These are phyloP conservation scores for Drosophila cyrtoloma DNA, from an alignment of 2,888 invertebrate species.

Conservation along the genomic window DNA sequence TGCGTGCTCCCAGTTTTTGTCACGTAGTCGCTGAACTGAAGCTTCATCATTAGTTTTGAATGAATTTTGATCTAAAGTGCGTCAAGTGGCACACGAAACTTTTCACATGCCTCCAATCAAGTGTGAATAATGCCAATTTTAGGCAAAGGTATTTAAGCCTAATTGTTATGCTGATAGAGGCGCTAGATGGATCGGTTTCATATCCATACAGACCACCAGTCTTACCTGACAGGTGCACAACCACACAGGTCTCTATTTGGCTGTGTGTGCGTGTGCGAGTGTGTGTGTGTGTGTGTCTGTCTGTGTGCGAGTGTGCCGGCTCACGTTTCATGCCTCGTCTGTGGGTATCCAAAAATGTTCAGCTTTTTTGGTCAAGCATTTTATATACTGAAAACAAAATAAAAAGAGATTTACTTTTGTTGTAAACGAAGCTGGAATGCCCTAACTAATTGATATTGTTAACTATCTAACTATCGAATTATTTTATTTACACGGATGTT, in stretches of 20 bases:
- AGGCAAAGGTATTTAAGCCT: constrained; percentile 66
- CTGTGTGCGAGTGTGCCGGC: constrained; percentile 54
- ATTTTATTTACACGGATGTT: not conserved
- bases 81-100: constrained; percentile 26
- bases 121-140: constrained; percentile 80
- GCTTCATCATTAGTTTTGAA: constrained; percentile 53
- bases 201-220: constrained; percentile 45
- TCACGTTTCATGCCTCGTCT: constrained; percentile 72
- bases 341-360: constrained; percentile 49
- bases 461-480: not conserved
- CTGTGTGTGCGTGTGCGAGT: not conserved
- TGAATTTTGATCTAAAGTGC: constrained; percentile 57
- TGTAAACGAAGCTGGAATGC: constrained; percentile 20
- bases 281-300: not conserved
- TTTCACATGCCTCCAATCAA: constrained; percentile 76
- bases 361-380: constrained; percentile 64
- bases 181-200: constrained; percentile 79
- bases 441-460: constrained; percentile 4
- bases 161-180: constrained; percentile 81
- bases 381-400: constrained; percentile 29
- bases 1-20: constrained; percentile 47
- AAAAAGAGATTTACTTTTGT: not conserved
- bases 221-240: constrained; percentile 79
- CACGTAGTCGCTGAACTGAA: constrained; percentile 56
- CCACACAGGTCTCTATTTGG: constrained; percentile 12